A percentile compares a stretch with the other conserved stretches of the same genome.
Conservation (phyloP, 2,888 invertebrate genomes). For the Antheraea assamensis region DNA sequence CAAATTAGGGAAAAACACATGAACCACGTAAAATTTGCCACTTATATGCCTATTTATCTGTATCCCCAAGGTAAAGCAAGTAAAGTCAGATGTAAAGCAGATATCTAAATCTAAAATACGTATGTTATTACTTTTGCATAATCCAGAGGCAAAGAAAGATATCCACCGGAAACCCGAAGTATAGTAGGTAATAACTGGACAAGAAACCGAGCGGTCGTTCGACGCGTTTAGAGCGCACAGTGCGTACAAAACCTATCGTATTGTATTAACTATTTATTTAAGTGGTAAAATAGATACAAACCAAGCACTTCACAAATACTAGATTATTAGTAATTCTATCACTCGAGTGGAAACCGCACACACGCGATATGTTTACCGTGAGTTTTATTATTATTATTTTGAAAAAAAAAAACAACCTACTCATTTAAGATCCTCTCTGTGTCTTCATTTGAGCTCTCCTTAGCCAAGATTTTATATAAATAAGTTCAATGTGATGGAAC, state of each 20-base stretch:
- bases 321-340: not conserved
- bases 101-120: no score
- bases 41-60: no score
- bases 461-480: no score
- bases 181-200: not conserved
- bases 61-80: no score
- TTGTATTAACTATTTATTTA: not conserved
- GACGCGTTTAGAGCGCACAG: not conserved
- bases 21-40: no score
- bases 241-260: not conserved
- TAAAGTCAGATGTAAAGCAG: no score
- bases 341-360: not conserved
- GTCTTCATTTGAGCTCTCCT: no score
- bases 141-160: not conserved
- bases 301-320: not conserved
- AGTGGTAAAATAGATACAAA: not conserved
- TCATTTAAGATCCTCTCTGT: no score
- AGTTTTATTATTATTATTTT: not conserved
- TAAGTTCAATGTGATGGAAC: no score
- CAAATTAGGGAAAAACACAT: no score
- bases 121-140: not conserved
- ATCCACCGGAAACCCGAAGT: not conserved
- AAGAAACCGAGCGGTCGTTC: not conserved
- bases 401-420: no score
- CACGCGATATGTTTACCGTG: not conserved